Percentiles rank a stretch among this genome's conserved stretches.
Evolutionary conservation across 1,140 invertebrate genomes (phyloP).

Genomic region (Phymastichus coffea): DNA sequence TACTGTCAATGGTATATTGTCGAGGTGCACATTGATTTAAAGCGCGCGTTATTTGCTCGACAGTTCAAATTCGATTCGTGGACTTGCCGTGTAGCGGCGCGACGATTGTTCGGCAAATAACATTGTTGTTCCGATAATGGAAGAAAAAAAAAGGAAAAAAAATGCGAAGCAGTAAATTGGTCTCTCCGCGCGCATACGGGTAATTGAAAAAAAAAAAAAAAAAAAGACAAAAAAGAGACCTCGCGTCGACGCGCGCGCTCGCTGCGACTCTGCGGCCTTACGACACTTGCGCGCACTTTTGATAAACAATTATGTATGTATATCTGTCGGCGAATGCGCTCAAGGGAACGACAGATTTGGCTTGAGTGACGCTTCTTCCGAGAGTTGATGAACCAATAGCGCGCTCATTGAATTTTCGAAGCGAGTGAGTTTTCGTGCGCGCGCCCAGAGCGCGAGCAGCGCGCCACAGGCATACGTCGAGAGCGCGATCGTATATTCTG

Average conservation of each 20-base stretch:
- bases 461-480: slow-evolving; percentile 23
- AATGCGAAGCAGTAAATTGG: no score
- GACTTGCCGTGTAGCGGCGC: no score
- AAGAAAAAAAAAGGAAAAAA: slow-evolving; percentile 17
- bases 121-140: slow-evolving; percentile 16
- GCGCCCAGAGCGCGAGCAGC: not conserved
- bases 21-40: no score
- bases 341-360: not conserved
- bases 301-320: slow-evolving; percentile 15
- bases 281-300: slow-evolving; percentile 12
- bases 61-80: no score
- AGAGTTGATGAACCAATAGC: no score
- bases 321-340: no score
- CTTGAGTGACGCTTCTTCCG: no score
- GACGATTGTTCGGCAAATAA: slow-evolving; percentile 18
- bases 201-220: slow-evolving; percentile 12
- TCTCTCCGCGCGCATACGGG: slow-evolving; percentile 9
- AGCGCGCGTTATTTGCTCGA: no score
- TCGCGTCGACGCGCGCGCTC: not conserved
- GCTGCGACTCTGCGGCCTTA: not conserved
- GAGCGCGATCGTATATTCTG: slow-evolving; percentile 27
- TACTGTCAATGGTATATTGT: no score
- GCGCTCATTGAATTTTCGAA: no score
- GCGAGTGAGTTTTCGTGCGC: slow-evolving; percentile 26
- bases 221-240: no score